Evolutionary conservation across 2,797 vertebrate genomes (phyloP), one percentile per base, ranked within the genome.

Genomic region (Anomalospiza imberbis): DNA sequence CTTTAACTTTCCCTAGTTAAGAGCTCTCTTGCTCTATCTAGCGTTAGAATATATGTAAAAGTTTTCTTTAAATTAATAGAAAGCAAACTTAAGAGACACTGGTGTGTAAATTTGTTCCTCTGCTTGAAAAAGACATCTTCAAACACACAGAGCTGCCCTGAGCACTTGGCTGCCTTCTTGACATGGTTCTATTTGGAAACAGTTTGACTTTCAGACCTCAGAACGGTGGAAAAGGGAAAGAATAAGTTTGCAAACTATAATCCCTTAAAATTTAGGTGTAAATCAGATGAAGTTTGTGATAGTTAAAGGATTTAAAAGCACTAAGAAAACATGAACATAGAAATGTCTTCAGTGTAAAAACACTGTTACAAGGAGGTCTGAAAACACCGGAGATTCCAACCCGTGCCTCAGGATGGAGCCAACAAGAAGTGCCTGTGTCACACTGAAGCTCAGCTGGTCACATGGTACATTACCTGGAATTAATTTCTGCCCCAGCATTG

Each of bases 401-500:
- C 25, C 16, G 11, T 14, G 51, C 40, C 71, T 42, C 48, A 34
- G n/a, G 16, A 38, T 0, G 6, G 3, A 86, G 78, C 13, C 55
- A 71, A 6, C 29, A 79, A 0, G 1, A 19, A 73, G 18, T 12
- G 36, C 28, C 36, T 32, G 25, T 53, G 28, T 25, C 28, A 10
- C 2, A 7, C 26, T 36, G 50, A 47, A 70, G 60, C 29, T 85
- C n/a, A 55, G 12, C 25, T 36, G 22, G 12, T 29, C 29, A 40
- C 31, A 7, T 0, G 55, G 28, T 20, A n/a, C 55, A 20, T 96
- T 98, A 99, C 99, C 99, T 99, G 96, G 99, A 99, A 98, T 99
- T 99, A 91, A 99, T 99, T 98, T 99, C 99, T 93, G 99, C 99
- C 93, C 99, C 99, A 85, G 99, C 99, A 96, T 99, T 99, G 89